Evolutionary conservation across 1,140 invertebrate species (phyloP), one percentile per base, ranked within the genome.

Genomic region (Leptinotarsa lineolata): DNA sequence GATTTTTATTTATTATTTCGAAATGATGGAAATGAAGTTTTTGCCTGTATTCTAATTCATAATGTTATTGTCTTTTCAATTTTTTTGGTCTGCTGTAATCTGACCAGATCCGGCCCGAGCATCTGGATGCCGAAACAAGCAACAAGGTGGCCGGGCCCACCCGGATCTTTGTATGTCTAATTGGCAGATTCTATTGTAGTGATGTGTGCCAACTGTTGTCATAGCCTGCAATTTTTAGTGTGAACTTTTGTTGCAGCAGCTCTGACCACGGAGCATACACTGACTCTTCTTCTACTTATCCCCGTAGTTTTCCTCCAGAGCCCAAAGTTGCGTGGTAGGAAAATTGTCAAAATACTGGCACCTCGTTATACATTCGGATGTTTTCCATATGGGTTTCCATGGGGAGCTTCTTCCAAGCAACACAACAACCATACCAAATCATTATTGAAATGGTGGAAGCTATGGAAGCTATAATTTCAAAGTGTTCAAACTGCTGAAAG

Each of bases 161-260:
- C 20, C 61, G 20, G 61, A 44, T 22, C 58, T 39, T 70, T 72
- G 54, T 74, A 61, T 78, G 77, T 75, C 76, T 82, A 82, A 83
- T 83, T 83, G 82, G 81, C 82, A 79, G 72, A 77, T 83, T 81
- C 79, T 83, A 81, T 82, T 83, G 81, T 83, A 83, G 79, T 80
- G 81, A 83, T 84, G 81, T 83, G 83, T 81, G 79, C 76, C 76
- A 81, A 80, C 81, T 83, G 82, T 84, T 78, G 81, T 83, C 82
- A 83, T 77, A 83, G 83, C 81, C 83, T 74, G 79, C 79, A 81
- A 81, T 80, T 72, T 82, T 63, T 73, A 83, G 81, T 80, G 72
- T 80, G 80, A 76, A 81, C 79, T 83, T 83, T 83, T 83, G 81
- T 84, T 84, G 81, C 82, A 84, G 82, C 82, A 81, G 81, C 82